Evolutionary conservation across 2,113 vertebrate genomes (phyloP).

Genomic region (Melospiza melodia): DNA sequence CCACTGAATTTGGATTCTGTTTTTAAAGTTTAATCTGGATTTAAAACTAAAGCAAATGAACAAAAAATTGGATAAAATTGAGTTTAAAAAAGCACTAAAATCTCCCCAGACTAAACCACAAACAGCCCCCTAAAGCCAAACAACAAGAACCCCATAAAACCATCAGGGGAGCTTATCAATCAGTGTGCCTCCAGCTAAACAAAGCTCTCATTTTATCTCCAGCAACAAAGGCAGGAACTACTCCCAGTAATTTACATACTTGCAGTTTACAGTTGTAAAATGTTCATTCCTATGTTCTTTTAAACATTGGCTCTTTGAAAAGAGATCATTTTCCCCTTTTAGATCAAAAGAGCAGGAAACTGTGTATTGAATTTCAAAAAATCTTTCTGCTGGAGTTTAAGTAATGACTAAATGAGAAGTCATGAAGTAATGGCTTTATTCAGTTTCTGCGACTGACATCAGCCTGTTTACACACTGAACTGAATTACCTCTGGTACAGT

Average conservation of each 20-base stretch:
- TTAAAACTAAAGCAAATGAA: neutral
- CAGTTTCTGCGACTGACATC: slow-evolving; percentile 1
- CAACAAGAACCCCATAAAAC: neutral
- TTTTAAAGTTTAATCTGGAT: neutral
- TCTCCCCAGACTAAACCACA: neutral
- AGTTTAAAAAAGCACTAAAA: accelerated
- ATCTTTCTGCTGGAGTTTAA: neutral
- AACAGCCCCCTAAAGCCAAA: neutral
- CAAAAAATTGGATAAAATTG: neutral
- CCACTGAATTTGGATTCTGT: neutral
- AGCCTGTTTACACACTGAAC: slow-evolving; percentile 10
- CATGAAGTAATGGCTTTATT: slow-evolving; percentile 6
- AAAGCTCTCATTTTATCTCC: neutral
- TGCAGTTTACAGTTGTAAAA: slow-evolving; percentile 10
- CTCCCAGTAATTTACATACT: slow-evolving; percentile 4
- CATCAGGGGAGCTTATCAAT: neutral
- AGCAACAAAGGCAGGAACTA: neutral
- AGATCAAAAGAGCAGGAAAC: slow-evolving; percentile 60
- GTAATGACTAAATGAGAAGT: slow-evolving; percentile 11
- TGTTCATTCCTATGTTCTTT: neutral
- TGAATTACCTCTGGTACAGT: neutral
- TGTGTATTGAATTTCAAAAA: slow-evolving; percentile 13
- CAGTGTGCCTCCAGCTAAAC: neutral
- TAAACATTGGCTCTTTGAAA: neutral
- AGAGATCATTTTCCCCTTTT: neutral